phyloP scores from a whole-genome alignment of 2,888 invertebrate genomes.

The Allolobophora icterica region DNA sequence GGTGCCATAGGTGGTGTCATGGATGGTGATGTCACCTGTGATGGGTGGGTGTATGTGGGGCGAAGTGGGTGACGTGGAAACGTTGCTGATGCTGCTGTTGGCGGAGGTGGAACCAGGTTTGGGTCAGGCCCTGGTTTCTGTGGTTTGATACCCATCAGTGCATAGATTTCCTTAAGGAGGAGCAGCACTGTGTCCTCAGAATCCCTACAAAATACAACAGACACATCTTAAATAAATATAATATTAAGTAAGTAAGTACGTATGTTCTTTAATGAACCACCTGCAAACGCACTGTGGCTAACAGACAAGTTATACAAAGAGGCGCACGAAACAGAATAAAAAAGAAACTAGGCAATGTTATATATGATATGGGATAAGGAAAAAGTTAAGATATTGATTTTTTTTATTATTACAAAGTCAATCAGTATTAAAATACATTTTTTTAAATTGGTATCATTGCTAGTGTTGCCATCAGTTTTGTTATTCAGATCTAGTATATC shows the following conservation, averaged over 20 bases:
- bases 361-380: too few species aligned
- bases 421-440: background rate
- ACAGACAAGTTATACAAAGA: too few species aligned
- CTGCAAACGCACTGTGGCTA: too few species aligned
- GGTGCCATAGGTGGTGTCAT: background rate
- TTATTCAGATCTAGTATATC: background rate
- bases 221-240: background rate
- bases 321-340: too few species aligned
- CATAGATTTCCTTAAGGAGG: slow-evolving; percentile 89
- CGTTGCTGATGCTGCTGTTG: background rate
- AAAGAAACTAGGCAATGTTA: too few species aligned
- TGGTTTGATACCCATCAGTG: slow-evolving; percentile 72
- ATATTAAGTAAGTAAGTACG: too few species aligned
- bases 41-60: background rate
- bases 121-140: slow-evolving; percentile 5
- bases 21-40: background rate
- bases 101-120: background rate
- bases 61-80: slow-evolving; percentile 23
- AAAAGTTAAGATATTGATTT: too few species aligned
- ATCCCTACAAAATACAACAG: background rate
- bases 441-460: background rate
- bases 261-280: too few species aligned
- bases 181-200: slow-evolving; percentile 93
- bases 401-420: background rate
- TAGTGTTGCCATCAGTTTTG: background rate